Evolutionary conservation across 2,888 invertebrate genomes (phyloP).

Genomic region (Pollenia angustigena): DNA sequence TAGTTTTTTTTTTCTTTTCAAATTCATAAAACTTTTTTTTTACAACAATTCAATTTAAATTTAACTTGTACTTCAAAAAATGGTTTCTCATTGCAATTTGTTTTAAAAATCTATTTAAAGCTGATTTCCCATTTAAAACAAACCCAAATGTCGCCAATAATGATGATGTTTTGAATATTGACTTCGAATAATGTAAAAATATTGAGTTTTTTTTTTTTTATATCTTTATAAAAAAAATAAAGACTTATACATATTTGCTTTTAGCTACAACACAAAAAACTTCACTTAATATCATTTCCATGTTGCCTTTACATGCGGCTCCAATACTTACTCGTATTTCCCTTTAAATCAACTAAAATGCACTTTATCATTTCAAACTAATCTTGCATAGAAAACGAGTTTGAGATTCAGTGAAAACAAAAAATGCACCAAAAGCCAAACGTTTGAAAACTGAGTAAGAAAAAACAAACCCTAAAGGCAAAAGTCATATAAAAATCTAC

Average conservation of each 20-base stretch:
- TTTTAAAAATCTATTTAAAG: conserved; percentile 9
- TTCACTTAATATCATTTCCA: conserved; percentile 33
- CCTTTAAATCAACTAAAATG: conserved; percentile 71
- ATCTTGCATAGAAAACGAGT: conserved; percentile 76
- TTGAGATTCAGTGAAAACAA: conserved; percentile 42
- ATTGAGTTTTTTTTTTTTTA: not conserved
- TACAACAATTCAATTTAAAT: too few species aligned
- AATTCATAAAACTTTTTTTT: too few species aligned
- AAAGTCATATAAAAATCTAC: conserved; percentile 67
- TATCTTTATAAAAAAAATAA: not conserved
- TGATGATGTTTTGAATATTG: conserved; percentile 45
- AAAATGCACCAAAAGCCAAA: conserved; percentile 40
- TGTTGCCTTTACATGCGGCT: conserved; percentile 6
- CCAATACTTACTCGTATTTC: conserved; percentile 15
- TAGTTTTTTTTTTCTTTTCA: too few species aligned
- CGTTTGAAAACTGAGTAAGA: conserved; percentile 43
- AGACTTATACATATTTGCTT: conserved; percentile 31
- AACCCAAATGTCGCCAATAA: conserved; percentile 55
- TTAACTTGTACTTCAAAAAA: too few species aligned
- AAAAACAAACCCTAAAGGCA: conserved; percentile 59
- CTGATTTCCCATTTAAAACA: conserved; percentile 4
- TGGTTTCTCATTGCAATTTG: not conserved
- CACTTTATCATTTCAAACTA: conserved; percentile 80
- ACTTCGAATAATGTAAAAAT: not conserved
- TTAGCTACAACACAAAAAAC: conserved; percentile 35